Evolutionary conservation across 1,140 invertebrate species (phyloP), one percentile per base, ranked within the genome.

Genomic region (Zaprionus lachaisei): DNA sequence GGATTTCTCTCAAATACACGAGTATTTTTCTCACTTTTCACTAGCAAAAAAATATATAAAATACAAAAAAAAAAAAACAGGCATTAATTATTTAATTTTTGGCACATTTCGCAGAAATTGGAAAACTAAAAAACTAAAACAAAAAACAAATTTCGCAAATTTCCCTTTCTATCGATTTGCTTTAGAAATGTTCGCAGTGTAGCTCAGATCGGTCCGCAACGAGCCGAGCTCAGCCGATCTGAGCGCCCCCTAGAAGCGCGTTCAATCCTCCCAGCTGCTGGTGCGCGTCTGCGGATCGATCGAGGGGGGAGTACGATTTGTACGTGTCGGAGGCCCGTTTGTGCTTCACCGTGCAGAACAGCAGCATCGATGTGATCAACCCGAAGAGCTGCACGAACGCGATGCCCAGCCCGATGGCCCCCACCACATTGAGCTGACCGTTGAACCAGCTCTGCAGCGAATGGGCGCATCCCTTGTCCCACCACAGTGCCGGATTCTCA

Each of bases 281-380:
- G 93, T 91, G 85, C 85, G 83, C 85, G 89, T 92, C 77, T 92
- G 82, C 15, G 85, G 92, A 84, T 94, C 94, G 65, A 94, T 94
- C 26, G 94, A 94, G 0, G 95, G 95, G 95, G 66, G 95, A 95
- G 89, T 95, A 95, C 26, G 95, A 95, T 91, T 95, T 95, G 92
- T 95, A 95, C 3, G 95, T 95, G 80, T 95, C 94, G n/a, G 95
- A 95, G 3, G 94, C 94, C 31, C 95, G 93, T 92, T 96, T 96
- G 84, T 96, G 95, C 73, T 95, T 95, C 38, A 96, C 95, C 4
- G 96, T 96, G 91, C 96, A 97, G 82, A 96, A 96, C 2, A 97
- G 90, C 41, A 97, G 93, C 95, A 97, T 96, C 26, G 96, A 96
- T 5, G 96, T 95, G 31, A 97, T 95, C 49, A 96, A 93, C 2